Evolutionary conservation across 2,113 vertebrate species (phyloP), one percentile per base, ranked within the genome.

Genomic region (Microtus montanus): DNA sequence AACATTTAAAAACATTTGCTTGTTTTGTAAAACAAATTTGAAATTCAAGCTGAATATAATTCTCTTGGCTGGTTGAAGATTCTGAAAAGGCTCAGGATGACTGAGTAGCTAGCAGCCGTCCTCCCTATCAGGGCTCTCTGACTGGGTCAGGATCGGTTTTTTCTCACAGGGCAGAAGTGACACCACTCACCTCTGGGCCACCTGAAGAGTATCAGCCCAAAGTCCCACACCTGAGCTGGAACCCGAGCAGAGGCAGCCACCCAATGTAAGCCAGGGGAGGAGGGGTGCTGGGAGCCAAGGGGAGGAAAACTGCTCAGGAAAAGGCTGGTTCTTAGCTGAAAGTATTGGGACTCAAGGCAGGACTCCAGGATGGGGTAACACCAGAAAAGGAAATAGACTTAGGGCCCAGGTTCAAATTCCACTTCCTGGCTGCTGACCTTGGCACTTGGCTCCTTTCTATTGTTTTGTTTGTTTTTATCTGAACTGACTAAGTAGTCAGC

Each of bases 1-100:
- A 96, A 95, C 54, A 93, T 89, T 68, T 93, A 33, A 0, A 82
- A 78, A 96, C 87, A 92, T 77, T 30, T 90, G 80, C 54, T 95
- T 95, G 92, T 92, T 96, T 93, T 80, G 10, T 92, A 93, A 93
- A 94, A 94, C 58, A 97, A 87, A 15, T 41, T 63, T 35, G 33
- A 93, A 95, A 96, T 33, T 71, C 38, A 96, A 87, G 79, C 84
- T 87, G n/a, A 89, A 92, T 20, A 78, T 75, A 84, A 91, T 88
- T 41, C 15, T 94, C 79, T 88, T 17, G 20, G 24, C 49, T 85
- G 30, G 20, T 0, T 84, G 80, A 61, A 63, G 58, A 68, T 70
- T 91, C 66, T 87, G 66, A 30, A 93, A 71, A 93, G 41, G 41
- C 47, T 24, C n/a, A 4, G 47, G 92, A 22, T 88, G 58, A 90